Evolutionary conservation across 2,888 invertebrate genomes (phyloP).

Genomic region (Antheraea yamamai): DNA sequence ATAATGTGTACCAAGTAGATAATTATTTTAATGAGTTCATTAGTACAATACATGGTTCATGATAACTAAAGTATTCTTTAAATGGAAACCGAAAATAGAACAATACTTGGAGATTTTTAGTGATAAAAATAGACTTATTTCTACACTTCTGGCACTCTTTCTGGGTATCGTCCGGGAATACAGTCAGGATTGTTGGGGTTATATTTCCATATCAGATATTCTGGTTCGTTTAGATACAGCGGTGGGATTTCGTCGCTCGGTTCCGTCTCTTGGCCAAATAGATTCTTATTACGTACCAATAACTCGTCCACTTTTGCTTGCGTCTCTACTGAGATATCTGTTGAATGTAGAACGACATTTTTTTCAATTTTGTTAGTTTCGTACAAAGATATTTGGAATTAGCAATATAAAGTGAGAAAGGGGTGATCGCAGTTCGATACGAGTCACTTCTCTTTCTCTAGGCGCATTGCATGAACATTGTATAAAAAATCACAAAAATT

Average conservation of each 20-base stretch:
- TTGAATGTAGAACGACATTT: not conserved
- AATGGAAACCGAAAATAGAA: not conserved
- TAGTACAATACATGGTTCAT: not conserved
- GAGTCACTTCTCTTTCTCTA: too few relatives aligned
- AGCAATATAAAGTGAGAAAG: too few relatives aligned
- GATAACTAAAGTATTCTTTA: not conserved
- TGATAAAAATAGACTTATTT: not conserved
- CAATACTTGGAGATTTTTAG: not conserved
- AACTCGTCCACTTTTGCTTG: conserved; percentile 66
- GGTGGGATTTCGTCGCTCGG: conserved; percentile 74
- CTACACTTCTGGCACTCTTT: conserved; percentile 64
- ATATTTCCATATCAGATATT: conserved; percentile 78
- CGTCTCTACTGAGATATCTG: conserved; percentile 74
- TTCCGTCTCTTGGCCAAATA: conserved; percentile 63
- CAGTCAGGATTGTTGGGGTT: conserved; percentile 75
- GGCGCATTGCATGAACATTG: too few relatives aligned
- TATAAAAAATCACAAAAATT: too few relatives aligned
- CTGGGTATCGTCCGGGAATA: conserved; percentile 69
- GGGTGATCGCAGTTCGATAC: too few relatives aligned
- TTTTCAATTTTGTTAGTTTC: too few relatives aligned
- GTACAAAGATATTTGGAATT: too few relatives aligned
- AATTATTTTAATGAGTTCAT: not conserved
- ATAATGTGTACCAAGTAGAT: not conserved
- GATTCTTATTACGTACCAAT: conserved; percentile 68
- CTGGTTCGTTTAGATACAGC: conserved; percentile 72